Conservation (phyloP, 2,113 vertebrate species). For the Eulemur rufifrons region DNA sequence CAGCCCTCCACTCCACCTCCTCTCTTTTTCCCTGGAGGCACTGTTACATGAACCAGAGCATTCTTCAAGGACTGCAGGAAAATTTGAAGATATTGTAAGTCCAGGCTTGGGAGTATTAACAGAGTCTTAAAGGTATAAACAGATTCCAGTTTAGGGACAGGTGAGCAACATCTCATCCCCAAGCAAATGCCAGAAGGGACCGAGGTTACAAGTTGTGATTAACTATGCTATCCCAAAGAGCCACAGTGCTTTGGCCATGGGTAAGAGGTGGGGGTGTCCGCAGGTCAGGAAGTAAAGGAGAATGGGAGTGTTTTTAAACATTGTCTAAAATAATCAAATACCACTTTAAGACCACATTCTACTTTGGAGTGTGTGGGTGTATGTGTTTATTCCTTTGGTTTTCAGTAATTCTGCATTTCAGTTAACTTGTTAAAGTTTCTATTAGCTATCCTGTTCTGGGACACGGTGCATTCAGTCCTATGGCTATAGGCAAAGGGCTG, state of each 20-base stretch:
- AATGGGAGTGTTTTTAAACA: neutral
- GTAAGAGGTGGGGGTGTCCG: rapidly evolving
- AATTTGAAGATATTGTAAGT: neutral
- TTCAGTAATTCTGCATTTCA: neutral
- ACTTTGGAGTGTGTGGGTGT: neutral
- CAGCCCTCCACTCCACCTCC: neutral
- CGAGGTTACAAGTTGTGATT: too few species aligned
- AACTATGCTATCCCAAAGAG: neutral
- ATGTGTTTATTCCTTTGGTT: neutral
- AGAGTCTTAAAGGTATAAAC: neutral
- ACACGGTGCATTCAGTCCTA: neutral
- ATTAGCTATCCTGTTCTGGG: neutral
- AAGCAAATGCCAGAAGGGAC: neutral
- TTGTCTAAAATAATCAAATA: neutral
- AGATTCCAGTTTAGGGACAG: neutral
- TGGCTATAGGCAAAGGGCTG: neutral
- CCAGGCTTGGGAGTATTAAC: neutral
- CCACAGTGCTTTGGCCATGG: neutral
- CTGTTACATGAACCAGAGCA: neutral
- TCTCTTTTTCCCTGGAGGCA: neutral
- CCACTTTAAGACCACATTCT: neutral
- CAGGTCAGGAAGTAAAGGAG: neutral
- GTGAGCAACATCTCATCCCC: neutral
- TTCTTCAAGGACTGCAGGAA: neutral
- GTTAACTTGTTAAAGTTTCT: neutral